Conservation (phyloP, 2,888 invertebrate genomes). For the Stenodera caucasica region DNA sequence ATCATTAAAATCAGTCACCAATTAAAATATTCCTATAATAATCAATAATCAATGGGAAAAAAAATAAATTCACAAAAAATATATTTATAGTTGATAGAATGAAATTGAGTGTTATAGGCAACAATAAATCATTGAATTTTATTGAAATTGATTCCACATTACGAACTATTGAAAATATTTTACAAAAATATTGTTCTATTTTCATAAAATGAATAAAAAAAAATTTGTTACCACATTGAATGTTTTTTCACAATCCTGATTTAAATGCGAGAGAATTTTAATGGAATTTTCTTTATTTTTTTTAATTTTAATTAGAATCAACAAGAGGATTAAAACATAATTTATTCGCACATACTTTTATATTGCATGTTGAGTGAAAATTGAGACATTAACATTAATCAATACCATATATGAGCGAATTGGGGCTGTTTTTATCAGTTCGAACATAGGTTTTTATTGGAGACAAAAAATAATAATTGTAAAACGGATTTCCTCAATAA, state of each 20-base stretch:
- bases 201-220: no score
- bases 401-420: neutral
- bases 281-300: no score
- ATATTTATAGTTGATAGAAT: neutral
- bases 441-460: neutral
- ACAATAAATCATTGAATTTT: neutral
- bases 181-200: no score
- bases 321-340: no score
- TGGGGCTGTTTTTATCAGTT: neutral
- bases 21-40: neutral
- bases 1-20: neutral
- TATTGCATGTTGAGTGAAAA: neutral
- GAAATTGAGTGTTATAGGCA: neutral
- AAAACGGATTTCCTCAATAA: no score
- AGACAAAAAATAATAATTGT: neutral
- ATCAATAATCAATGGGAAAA: neutral
- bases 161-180: no score
- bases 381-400: conserved; percentile 2
- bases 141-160: neutral
- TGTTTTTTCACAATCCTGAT: no score
- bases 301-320: no score
- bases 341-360: neutral
- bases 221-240: neutral
- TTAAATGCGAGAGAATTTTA: no score
- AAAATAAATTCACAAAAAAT: neutral